Evolutionary conservation across 1,140 invertebrate species (phyloP).

Genomic region (Rhyzopertha dominica): DNA sequence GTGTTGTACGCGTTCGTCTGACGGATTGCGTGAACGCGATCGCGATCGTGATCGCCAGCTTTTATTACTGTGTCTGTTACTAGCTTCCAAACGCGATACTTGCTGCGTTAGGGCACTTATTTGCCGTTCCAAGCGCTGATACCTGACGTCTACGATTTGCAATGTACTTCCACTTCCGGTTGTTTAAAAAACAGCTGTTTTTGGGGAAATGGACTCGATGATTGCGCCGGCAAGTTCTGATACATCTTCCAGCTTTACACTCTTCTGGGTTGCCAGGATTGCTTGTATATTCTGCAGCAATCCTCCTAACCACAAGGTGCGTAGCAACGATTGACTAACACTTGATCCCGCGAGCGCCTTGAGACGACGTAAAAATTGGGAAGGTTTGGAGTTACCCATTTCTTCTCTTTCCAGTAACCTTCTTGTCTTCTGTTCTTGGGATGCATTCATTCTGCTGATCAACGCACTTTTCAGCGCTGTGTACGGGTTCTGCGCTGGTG

Average conservation of each 20-base stretch:
- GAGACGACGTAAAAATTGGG: conserved; percentile 4
- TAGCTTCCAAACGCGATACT: no score
- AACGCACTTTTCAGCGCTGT: neutral
- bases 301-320: neutral
- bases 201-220: neutral
- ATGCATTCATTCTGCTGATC: neutral
- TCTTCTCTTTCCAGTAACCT: conserved; percentile 25
- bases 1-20: neutral
- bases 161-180: neutral
- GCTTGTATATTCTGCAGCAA: neutral
- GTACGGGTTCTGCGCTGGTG: neutral
- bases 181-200: neutral
- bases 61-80: no score
- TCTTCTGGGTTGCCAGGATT: neutral
- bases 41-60: neutral
- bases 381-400: conserved; percentile 2
- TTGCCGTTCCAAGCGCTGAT: neutral
- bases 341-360: neutral
- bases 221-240: neutral
- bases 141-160: neutral
- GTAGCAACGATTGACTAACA: neutral
- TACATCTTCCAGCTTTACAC: neutral
- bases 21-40: neutral
- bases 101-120: no score
- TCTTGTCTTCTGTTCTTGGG: conserved; percentile 21